Percentiles rank a stretch among this genome's conserved stretches.
Conservation (phyloP, 2,888 invertebrate species). For the Metallyticus violacea region DNA sequence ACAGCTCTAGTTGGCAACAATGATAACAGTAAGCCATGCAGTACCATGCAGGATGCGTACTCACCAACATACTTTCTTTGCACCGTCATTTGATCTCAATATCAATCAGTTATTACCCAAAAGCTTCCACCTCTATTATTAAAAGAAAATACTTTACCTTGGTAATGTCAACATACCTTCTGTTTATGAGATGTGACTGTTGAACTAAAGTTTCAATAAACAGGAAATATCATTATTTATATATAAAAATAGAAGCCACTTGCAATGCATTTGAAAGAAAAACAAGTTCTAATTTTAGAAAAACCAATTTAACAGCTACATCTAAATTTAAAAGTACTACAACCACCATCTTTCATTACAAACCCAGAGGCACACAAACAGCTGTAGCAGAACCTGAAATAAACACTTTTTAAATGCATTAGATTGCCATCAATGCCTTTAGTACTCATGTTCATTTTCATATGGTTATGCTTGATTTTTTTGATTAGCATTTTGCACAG, state of each 20-base stretch:
- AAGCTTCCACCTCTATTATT: not conserved
- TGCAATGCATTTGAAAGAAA: too few relatives aligned
- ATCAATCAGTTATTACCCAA: not conserved
- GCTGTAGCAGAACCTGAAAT: too few relatives aligned
- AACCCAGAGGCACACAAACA: too few relatives aligned
- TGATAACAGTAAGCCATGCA: not conserved
- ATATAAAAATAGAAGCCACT: not conserved
- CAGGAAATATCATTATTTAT: not conserved
- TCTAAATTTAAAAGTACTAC: too few relatives aligned
- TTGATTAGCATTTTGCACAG: too few relatives aligned
- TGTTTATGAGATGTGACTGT: not conserved
- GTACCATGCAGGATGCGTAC: not conserved
- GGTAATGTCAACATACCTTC: too few relatives aligned
- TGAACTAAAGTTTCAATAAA: conserved; percentile 13
- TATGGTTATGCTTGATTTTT: too few relatives aligned
- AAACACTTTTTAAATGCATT: too few relatives aligned
- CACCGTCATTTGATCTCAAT: not conserved
- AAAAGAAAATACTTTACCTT: not conserved
- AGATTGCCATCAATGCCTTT: not conserved
- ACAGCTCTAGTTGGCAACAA: not conserved
- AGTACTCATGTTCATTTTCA: not conserved
- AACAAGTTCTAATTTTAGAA: not conserved
- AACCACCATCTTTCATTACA: too few relatives aligned
- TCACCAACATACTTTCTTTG: not conserved
- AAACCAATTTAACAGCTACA: not conserved